phyloP scores from a whole-genome alignment of 1,140 invertebrate genomes.

The Drosophila rufa region DNA sequence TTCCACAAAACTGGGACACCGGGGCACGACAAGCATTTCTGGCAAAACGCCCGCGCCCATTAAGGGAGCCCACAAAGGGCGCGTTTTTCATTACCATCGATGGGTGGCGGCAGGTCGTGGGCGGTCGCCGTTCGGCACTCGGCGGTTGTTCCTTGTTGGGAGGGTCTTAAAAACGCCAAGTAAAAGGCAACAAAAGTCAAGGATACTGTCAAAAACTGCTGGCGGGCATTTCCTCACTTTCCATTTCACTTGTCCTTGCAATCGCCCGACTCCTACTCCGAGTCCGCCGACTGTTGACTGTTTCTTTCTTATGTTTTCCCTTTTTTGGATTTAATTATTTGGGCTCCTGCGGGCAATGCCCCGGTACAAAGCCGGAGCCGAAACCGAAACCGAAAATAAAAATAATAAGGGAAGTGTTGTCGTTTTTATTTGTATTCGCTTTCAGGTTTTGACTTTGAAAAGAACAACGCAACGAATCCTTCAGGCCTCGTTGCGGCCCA shows the following conservation, averaged over 20 bases:
- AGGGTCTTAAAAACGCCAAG: constrained; percentile 65
- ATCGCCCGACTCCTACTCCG: constrained; percentile 16
- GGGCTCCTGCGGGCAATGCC: constrained; percentile 44
- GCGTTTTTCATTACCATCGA: constrained; percentile 79
- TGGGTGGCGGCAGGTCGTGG: constrained; percentile 19
- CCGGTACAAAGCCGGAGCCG: constrained; percentile 6
- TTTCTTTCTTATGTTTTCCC: constrained; percentile 32
- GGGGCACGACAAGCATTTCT: constrained; percentile 73
- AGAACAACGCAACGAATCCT: constrained; percentile 22
- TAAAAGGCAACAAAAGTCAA: constrained; percentile 80
- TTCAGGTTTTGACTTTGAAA: constrained; percentile 33
- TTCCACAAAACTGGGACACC: constrained; percentile 57
- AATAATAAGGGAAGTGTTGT: constrained; percentile 50
- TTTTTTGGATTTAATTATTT: constrained; percentile 50
- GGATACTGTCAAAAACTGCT: constrained; percentile 73
- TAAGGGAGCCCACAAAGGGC: constrained; percentile 74
- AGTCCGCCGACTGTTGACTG: constrained; percentile 37
- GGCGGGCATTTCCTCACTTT: constrained; percentile 75
- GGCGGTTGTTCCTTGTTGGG: constrained; percentile 6
- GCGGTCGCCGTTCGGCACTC: background rate
- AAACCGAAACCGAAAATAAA: constrained; percentile 11
- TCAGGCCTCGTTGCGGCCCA: background rate
- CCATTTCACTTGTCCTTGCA: constrained; percentile 64
- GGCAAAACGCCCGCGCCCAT: constrained; percentile 74
- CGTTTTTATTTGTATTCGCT: constrained; percentile 46